Conservation (phyloP, 2,113 vertebrate species). For the Narcine bancroftii region DNA sequence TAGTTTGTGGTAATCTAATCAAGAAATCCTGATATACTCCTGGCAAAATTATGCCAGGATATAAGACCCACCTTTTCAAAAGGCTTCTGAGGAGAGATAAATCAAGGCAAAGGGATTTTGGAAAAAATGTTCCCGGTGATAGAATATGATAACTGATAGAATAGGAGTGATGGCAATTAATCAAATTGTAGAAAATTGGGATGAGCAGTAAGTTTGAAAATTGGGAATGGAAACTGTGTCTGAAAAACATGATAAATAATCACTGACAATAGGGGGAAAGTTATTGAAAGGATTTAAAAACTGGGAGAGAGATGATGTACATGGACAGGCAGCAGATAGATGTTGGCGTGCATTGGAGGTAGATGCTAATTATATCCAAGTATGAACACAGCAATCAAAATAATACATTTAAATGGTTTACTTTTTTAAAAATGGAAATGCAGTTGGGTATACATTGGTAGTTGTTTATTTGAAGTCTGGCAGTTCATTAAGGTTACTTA, state of each 20-base stretch:
- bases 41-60: not conserved
- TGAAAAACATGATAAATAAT: not conserved
- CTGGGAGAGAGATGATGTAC: not conserved
- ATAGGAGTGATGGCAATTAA: not conserved
- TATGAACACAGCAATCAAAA: not conserved
- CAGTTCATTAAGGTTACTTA: not conserved
- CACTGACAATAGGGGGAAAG: not conserved
- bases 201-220: not conserved
- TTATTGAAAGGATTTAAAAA: not conserved
- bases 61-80: not conserved
- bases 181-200: not conserved
- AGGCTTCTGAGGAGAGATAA: conserved; percentile 10
- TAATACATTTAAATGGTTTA: not conserved
- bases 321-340: not conserved
- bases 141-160: not conserved
- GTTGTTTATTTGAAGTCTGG: not conserved
- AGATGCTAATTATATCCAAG: not conserved
- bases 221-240: not conserved
- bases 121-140: not conserved
- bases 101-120: not conserved
- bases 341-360: not conserved
- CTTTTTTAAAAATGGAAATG: not conserved
- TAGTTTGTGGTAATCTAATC: not conserved
- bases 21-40: not conserved
- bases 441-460: not conserved